Conservation (phyloP, 2,888 invertebrate genomes). For the Cheilosia grossa region DNA sequence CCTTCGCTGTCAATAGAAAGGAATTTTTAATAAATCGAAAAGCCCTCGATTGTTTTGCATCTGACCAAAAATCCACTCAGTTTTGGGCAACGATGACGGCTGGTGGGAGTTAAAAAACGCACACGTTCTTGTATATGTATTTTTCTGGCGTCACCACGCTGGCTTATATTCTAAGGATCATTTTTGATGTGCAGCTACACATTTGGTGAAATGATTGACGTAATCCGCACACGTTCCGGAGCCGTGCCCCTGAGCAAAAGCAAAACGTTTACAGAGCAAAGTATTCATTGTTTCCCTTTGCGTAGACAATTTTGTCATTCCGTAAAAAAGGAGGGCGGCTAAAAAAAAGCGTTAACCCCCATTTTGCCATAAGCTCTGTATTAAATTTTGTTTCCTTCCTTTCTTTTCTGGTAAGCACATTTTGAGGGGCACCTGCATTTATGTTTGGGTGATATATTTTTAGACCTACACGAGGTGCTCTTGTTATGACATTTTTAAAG, state of each 20-base stretch:
- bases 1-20: conserved; percentile 13
- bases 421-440: conserved; percentile 6
- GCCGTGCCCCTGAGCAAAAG: not conserved
- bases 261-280: conserved; percentile 35
- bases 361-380: not conserved
- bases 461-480: not conserved
- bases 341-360: not conserved
- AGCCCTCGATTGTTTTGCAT: not conserved
- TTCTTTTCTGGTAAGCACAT: conserved; percentile 31
- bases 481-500: not conserved
- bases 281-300: not conserved
- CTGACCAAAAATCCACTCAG: conserved; percentile 24
- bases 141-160: not conserved
- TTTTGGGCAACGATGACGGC: not conserved
- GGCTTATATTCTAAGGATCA: not conserved
- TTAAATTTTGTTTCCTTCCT: conserved; percentile 8
- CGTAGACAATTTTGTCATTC: too few species aligned
- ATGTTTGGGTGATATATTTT: conserved; percentile 28
- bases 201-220: conserved; percentile 35
- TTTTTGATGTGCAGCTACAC: conserved; percentile 42
- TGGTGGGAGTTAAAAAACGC: conserved; percentile 1
- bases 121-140: not conserved
- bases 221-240: conserved; percentile 46
- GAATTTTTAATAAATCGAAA: conserved; percentile 46
- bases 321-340: too few species aligned